Evolutionary conservation across 2,797 vertebrate genomes (phyloP).

Genomic region (Bufotes viridis): DNA sequence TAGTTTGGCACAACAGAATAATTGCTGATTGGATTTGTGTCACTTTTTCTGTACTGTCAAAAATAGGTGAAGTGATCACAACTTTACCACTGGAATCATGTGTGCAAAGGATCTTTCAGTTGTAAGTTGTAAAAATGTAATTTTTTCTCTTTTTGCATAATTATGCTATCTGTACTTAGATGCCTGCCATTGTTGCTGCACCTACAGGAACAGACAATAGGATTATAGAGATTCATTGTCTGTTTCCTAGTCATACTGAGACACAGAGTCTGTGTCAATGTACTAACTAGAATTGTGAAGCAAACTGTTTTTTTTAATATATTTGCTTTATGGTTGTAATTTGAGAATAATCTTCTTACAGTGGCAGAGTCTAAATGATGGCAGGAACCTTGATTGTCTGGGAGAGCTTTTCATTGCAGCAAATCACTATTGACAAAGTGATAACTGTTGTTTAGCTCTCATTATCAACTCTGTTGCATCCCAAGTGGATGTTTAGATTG

Average conservation of each 20-base stretch:
- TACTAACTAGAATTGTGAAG: neutral
- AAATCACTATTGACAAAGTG: constrained; percentile 69
- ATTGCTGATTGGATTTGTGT: neutral
- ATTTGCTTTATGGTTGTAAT: constrained; percentile 15
- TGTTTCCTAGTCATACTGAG: neutral
- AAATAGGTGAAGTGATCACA: neutral
- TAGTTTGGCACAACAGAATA: neutral
- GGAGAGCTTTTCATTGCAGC: constrained; percentile 62
- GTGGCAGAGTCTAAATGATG: constrained; percentile 19
- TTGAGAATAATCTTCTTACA: constrained; percentile 21
- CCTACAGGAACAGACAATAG: neutral
- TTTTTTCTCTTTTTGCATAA: neutral
- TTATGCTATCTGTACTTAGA: neutral
- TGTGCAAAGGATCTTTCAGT: neutral
- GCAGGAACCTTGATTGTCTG: constrained; percentile 13
- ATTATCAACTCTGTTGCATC: constrained; percentile 28
- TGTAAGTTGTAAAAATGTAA: neutral
- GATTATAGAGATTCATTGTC: neutral
- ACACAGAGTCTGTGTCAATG: neutral
- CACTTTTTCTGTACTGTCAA: neutral
- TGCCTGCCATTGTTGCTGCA: neutral
- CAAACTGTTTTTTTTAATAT: neutral
- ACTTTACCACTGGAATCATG: constrained; percentile 1
- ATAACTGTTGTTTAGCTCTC: constrained; percentile 68
- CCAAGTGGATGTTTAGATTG: neutral